phyloP scores from a whole-genome alignment of 2,888 invertebrate species.

The Nephrotoma guestfalica region DNA sequence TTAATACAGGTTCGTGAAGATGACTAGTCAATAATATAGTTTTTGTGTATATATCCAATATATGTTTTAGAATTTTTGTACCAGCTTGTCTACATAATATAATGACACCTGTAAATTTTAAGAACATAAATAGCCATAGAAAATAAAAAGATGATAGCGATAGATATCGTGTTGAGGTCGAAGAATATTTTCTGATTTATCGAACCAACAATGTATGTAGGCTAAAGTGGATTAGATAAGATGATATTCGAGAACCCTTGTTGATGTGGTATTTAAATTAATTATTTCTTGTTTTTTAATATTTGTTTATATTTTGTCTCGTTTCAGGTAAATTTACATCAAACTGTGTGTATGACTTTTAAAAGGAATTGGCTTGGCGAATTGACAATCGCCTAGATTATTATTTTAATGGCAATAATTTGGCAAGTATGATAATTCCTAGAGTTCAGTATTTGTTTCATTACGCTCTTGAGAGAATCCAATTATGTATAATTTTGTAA shows the following conservation, averaged over 20 bases:
- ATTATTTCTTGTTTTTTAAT: background rate
- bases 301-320: background rate
- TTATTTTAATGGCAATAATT: background rate
- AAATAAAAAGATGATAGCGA: background rate
- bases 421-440: background rate
- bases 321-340: background rate
- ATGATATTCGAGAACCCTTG: background rate
- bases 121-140: background rate
- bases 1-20: background rate
- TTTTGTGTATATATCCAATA: background rate
- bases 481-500: background rate
- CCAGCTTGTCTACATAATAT: background rate
- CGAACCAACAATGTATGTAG: background rate
- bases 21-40: background rate
- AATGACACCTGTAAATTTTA: background rate
- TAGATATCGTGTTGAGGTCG: background rate
- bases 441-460: background rate
- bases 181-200: background rate
- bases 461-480: background rate
- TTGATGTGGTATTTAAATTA: background rate
- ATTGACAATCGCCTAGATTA: background rate
- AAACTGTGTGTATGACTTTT: background rate
- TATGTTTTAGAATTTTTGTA: background rate
- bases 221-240: background rate
- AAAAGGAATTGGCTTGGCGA: background rate